Conservation (phyloP, 2,888 invertebrate genomes). For the Brachypalpus laphriformis region DNA sequence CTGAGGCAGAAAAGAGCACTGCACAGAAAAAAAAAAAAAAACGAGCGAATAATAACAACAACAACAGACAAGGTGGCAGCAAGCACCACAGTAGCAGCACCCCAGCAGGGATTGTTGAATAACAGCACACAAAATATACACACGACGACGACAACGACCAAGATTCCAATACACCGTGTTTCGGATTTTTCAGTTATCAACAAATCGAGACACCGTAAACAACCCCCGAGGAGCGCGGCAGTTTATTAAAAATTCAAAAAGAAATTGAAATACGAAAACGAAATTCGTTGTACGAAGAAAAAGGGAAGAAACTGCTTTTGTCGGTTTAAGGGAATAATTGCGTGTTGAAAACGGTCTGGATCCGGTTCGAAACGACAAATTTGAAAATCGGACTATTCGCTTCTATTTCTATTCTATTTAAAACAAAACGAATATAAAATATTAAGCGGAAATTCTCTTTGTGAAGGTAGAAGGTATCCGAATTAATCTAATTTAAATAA, state of each 20-base stretch:
- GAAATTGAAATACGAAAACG: constrained; percentile 19
- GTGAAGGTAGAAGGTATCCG: constrained; percentile 5
- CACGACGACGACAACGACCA: constrained; percentile 7
- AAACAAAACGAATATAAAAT: no score
- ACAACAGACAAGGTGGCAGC: constrained; percentile 68
- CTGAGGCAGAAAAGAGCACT: constrained; percentile 56
- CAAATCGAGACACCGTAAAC: constrained; percentile 78
- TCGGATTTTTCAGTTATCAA: constrained; percentile 77
- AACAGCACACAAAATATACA: constrained; percentile 57
- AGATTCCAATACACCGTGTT: constrained; percentile 58
- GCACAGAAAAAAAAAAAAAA: constrained; percentile 20
- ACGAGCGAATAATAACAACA: constrained; percentile 48
- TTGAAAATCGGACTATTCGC: neutral
- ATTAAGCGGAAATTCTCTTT: neutral
- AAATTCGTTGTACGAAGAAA: constrained; percentile 18
- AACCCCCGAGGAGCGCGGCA: constrained; percentile 57
- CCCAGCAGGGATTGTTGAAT: constrained; percentile 68
- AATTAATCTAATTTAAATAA: neutral
- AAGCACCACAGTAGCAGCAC: constrained; percentile 48
- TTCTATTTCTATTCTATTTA: no score
- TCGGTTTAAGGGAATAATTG: neutral
- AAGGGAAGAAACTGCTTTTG: neutral
- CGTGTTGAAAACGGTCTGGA: neutral
- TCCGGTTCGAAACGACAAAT: neutral
- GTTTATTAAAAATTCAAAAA: constrained; percentile 30